phyloP scores from a whole-genome alignment of 2,113 vertebrate genomes.

The Glareola pratincola region DNA sequence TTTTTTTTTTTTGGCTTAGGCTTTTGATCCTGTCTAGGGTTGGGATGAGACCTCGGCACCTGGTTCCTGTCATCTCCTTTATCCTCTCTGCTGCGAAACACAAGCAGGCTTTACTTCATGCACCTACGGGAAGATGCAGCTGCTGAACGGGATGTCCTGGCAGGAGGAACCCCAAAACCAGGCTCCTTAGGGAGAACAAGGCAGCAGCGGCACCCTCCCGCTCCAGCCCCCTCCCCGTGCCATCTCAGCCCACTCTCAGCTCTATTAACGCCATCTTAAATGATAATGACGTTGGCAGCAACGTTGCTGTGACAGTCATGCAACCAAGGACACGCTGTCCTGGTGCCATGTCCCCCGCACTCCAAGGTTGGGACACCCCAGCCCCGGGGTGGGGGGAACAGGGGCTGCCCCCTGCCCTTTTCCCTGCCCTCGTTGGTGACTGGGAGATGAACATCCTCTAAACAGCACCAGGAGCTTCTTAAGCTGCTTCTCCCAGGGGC shows the following conservation, averaged over 20 bases:
- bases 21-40: background rate
- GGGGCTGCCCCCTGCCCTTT: background rate
- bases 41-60: background rate
- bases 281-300: background rate
- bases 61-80: background rate
- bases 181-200: background rate
- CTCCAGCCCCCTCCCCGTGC: background rate
- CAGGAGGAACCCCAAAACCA: background rate
- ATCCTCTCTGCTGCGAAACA: background rate
- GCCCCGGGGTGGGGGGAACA: fast-evolving
- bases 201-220: background rate
- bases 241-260: background rate
- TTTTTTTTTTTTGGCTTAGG: background rate
- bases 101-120: background rate
- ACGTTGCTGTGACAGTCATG: background rate
- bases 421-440: background rate
- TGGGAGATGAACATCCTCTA: background rate
- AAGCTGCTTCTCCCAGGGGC: background rate
- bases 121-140: background rate
- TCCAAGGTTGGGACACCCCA: background rate
- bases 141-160: fast-evolving
- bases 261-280: background rate
- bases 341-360: background rate
- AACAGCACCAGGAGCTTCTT: background rate
- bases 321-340: background rate